phyloP scores from a whole-genome alignment of 2,797 vertebrate species.

The Hozukius guyotensis region DNA sequence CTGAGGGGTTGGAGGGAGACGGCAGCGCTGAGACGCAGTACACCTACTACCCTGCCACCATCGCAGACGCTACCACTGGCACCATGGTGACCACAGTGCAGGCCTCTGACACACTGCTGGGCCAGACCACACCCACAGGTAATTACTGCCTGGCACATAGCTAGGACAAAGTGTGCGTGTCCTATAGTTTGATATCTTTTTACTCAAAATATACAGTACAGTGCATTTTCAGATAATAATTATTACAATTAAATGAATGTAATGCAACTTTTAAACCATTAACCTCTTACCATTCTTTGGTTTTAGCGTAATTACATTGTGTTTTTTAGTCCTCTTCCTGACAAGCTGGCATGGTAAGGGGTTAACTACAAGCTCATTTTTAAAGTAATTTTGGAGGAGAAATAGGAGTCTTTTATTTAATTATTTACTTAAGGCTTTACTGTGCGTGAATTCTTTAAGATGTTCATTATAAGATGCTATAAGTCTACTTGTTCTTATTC shows the following conservation, averaged over 20 bases:
- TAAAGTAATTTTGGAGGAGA: neutral
- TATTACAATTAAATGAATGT: neutral
- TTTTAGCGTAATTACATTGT: no score
- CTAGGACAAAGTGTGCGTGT: neutral
- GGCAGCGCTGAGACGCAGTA: slow-evolving; percentile 89
- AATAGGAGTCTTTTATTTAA: neutral
- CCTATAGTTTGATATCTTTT: neutral
- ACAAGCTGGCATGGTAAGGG: no score
- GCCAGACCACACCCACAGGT: slow-evolving; percentile 89
- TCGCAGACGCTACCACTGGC: slow-evolving; percentile 80
- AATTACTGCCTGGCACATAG: neutral
- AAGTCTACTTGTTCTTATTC: no score
- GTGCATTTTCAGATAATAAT: neutral
- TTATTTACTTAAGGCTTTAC: neutral
- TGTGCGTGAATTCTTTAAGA: neutral
- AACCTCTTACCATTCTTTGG: no score
- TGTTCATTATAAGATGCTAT: neutral
- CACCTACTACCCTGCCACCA: slow-evolving; percentile 90
- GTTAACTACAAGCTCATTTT: neutral
- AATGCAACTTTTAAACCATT: neutral
- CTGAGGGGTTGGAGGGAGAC: slow-evolving; percentile 81
- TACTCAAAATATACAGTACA: rapidly evolving
- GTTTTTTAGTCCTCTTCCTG: no score
- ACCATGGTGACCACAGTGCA: slow-evolving; percentile 91
- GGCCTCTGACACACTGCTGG: slow-evolving; percentile 88